A percentile compares a stretch with the other conserved stretches of the same genome.
phyloP scores from a whole-genome alignment of 2,113 vertebrate genomes.

The Porphyrio hochstetteri region DNA sequence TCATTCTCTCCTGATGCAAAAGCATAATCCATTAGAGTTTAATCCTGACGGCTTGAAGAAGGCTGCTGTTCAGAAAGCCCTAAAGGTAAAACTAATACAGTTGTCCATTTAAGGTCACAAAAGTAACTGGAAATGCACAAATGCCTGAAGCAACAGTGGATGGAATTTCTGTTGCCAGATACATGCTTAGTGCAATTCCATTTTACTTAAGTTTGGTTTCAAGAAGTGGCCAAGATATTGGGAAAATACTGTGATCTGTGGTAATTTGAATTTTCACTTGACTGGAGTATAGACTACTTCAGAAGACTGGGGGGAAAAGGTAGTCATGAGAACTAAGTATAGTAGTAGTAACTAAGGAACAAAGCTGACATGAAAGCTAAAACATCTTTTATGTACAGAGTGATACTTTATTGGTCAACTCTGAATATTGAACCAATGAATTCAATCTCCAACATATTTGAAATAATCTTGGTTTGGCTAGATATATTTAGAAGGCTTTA shows the following conservation, averaged over 20 bases:
- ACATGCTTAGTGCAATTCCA: neutral
- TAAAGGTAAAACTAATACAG: conserved; percentile 89
- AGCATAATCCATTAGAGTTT: conserved; percentile 97
- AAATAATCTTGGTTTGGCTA: neutral
- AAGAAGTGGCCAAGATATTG: neutral
- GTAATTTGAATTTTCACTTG: neutral
- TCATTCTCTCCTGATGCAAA: conserved; percentile 88
- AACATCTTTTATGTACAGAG: neutral
- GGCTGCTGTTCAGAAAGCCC: conserved; percentile 88
- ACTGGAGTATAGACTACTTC: neutral
- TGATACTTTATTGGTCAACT: neutral
- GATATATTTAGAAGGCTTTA: neutral
- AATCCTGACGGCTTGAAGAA: conserved; percentile 91
- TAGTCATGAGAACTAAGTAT: neutral
- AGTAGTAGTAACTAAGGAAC: neutral
- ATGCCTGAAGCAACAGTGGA: neutral
- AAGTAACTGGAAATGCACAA: conserved; percentile 6
- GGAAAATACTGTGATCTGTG: neutral
- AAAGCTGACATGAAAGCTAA: conserved; percentile 56
- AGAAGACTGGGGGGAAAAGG: neutral
- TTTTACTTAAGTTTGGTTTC: neutral
- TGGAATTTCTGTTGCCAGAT: conserved; percentile 6
- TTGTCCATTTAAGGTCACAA: conserved; percentile 69
- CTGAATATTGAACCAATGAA: neutral
- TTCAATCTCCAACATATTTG: neutral